Conservation (phyloP, 2,888 invertebrate genomes). For the Tachina grossa region DNA sequence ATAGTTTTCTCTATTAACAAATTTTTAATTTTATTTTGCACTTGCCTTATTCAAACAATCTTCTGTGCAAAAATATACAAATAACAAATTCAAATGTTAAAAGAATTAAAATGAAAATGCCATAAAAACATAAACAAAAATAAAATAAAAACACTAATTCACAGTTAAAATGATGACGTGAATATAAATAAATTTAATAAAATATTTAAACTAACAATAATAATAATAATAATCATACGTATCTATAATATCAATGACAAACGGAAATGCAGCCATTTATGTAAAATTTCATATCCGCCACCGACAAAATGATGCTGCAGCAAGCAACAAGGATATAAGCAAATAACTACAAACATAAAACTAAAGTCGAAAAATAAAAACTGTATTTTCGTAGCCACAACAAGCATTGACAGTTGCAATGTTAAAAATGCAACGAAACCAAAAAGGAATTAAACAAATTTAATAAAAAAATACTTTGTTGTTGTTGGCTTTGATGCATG, state of each 20-base stretch:
- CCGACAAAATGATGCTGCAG: conserved; percentile 62
- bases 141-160: background rate
- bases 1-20: too few species aligned
- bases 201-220: conserved; percentile 67
- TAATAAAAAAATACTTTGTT: conserved; percentile 69
- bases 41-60: background rate
- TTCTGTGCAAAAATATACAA: background rate
- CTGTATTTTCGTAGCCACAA: conserved; percentile 61
- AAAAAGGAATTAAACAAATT: conserved; percentile 55
- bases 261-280: conserved; percentile 82
- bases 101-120: conserved; percentile 7
- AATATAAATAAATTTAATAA: conserved; percentile 66
- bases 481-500: conserved; percentile 32
- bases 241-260: conserved; percentile 76
- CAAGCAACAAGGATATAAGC: conserved; percentile 64
- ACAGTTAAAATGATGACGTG: conserved; percentile 33
- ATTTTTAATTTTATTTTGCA: background rate
- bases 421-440: conserved; percentile 34
- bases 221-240: conserved; percentile 50
- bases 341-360: conserved; percentile 64
- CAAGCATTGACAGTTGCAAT: conserved; percentile 62
- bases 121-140: background rate
- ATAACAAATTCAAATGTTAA: conserved; percentile 21
- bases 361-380: conserved; percentile 55
- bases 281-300: conserved; percentile 79